phyloP scores from a whole-genome alignment of 2,113 vertebrate species.

The Progne subis region DNA sequence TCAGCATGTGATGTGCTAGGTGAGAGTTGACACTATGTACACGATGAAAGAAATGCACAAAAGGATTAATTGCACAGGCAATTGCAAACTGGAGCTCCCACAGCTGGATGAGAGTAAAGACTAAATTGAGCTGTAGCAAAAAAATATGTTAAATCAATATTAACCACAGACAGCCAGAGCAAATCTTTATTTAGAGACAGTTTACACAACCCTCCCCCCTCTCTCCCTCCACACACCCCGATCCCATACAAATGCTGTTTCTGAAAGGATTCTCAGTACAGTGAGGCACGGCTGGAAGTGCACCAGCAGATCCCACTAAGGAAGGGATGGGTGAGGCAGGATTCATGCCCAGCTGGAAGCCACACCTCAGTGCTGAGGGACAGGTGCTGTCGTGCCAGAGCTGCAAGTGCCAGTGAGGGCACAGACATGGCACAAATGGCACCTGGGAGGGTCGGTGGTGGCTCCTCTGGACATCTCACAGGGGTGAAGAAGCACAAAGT shows the following conservation, averaged over 20 bases:
- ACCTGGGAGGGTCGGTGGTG: neutral
- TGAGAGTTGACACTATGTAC: conserved; percentile 15
- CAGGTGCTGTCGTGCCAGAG: neutral
- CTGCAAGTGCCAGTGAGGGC: rapidly evolving
- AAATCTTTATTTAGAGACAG: conserved; percentile 19
- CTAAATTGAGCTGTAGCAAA: conserved; percentile 28
- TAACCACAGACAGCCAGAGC: neutral
- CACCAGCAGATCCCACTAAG: neutral
- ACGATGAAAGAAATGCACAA: conserved; percentile 27
- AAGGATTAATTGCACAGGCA: neutral
- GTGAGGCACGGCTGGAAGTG: neutral
- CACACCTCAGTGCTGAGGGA: neutral
- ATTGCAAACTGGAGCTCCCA: conserved; percentile 20
- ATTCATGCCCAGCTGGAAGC: neutral
- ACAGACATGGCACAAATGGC: rapidly evolving
- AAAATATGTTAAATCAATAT: conserved; percentile 42
- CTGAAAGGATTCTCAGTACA: neutral
- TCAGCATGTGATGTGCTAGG: conserved; percentile 7
- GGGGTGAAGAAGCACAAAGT: neutral
- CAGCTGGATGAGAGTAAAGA: neutral
- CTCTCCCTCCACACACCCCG: neutral
- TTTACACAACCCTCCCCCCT: neutral
- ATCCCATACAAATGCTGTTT: neutral
- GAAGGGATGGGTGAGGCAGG: neutral
- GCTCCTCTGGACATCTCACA: neutral